Conservation (phyloP, 2,113 vertebrate species). For the Oryzias javanicus region DNA sequence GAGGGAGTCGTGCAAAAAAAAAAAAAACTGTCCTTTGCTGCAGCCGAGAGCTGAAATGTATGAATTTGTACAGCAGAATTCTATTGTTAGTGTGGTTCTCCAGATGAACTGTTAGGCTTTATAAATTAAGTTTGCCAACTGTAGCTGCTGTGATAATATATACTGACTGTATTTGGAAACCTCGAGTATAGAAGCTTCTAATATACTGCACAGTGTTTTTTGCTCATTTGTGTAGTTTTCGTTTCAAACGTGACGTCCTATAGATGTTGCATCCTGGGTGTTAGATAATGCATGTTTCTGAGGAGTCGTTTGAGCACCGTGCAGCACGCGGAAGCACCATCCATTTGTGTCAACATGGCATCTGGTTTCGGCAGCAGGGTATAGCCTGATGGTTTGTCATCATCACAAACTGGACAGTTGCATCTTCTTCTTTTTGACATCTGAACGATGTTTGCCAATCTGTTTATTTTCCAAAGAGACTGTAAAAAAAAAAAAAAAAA, state of each 20-base stretch:
- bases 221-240: constrained; percentile 42
- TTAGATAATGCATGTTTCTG: constrained; percentile 56
- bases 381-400: constrained; percentile 48
- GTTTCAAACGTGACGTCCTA: constrained; percentile 8
- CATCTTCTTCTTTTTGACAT: constrained; percentile 6
- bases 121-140: constrained; percentile 40
- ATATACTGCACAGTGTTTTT: constrained; percentile 36
- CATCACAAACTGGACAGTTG: constrained; percentile 33
- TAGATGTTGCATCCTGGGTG: constrained; percentile 26
- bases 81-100: constrained; percentile 30
- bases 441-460: constrained; percentile 20
- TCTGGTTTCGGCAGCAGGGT: constrained; percentile 42
- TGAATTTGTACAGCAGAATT: constrained; percentile 35
- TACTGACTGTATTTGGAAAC: constrained; percentile 32
- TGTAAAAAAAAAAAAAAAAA: too few relatives aligned
- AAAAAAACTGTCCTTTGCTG: constrained; percentile 35
- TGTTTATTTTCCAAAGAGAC: constrained; percentile 18
- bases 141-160: constrained; percentile 44
- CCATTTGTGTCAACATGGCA: constrained; percentile 44
- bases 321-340: constrained; percentile 25
- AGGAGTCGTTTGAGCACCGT: constrained; percentile 30
- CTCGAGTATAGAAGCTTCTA: constrained; percentile 19
- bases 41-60: constrained; percentile 25
- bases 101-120: constrained; percentile 40
- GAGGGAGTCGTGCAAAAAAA: constrained; percentile 23